phyloP scores from a whole-genome alignment of 2,797 vertebrate species.

The Ibycter americanus region DNA sequence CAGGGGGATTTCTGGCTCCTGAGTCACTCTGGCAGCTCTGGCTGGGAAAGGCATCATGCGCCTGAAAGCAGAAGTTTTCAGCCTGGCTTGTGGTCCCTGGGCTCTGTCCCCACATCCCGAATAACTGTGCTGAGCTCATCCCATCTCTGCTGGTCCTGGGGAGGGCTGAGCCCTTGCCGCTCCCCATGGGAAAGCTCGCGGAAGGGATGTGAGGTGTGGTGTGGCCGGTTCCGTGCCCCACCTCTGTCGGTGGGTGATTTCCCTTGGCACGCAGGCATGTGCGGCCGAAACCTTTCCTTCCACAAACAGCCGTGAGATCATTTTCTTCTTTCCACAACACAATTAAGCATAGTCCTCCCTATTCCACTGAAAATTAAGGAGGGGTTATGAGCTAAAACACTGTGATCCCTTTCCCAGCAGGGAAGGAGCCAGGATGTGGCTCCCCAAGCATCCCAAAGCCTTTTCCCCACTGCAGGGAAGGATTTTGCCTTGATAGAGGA shows the following conservation, averaged over 20 bases:
- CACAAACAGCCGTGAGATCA: not conserved
- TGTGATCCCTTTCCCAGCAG: accelerated
- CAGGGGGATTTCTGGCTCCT: not conserved
- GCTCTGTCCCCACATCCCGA: not conserved
- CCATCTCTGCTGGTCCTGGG: accelerated
- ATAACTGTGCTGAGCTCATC: not conserved
- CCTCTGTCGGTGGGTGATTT: accelerated
- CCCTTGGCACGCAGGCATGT: not conserved
- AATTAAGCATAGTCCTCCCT: constrained; percentile 11
- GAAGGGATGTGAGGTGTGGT: not conserved
- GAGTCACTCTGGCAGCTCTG: not conserved
- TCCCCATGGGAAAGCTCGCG: accelerated
- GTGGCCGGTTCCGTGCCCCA: accelerated
- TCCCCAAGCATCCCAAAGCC: not conserved
- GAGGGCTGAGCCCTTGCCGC: not conserved
- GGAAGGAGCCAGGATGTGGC: accelerated
- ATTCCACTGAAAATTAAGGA: not conserved
- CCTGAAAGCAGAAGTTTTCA: not conserved
- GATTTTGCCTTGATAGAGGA: not conserved
- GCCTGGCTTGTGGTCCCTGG: accelerated
- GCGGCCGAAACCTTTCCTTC: not conserved
- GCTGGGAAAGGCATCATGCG: not conserved
- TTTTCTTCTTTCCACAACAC: not conserved
- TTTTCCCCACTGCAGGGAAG: accelerated
- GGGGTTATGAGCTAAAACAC: not conserved